Evolutionary conservation across 1,140 invertebrate genomes (phyloP).

Genomic region (Maconellicoccus hirsutus): DNA sequence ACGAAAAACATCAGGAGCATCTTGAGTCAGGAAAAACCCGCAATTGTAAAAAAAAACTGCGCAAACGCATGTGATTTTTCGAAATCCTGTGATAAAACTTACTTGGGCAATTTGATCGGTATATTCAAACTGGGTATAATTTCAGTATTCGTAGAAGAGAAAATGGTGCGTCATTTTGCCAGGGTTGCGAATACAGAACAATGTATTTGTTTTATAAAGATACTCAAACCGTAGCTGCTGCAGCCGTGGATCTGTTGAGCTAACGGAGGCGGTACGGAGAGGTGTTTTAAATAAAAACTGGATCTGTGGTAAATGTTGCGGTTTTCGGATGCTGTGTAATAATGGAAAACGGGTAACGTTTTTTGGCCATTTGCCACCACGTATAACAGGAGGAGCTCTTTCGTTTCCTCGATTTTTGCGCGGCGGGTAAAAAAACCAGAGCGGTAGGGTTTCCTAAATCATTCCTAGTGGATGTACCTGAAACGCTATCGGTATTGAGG

Average conservation of each 20-base stretch:
- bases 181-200: no score
- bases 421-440: background rate
- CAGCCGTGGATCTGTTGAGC: background rate
- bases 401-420: background rate
- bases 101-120: no score
- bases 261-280: background rate
- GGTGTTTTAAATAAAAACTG: slow-evolving; percentile 9
- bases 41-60: no score
- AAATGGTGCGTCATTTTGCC: no score
- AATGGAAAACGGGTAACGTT: background rate
- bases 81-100: no score
- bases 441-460: background rate
- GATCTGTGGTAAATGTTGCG: slow-evolving; percentile 2
- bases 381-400: background rate
- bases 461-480: background rate
- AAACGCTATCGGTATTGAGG: background rate
- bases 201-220: no score
- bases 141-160: no score
- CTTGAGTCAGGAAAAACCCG: no score
- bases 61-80: no score
- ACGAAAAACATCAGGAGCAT: no score
- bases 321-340: slow-evolving; percentile 3
- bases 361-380: background rate
- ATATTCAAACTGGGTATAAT: no score
- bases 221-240: background rate